Evolutionary conservation across 2,113 vertebrate genomes (phyloP).

Genomic region (Chelonoidis abingdonii): DNA sequence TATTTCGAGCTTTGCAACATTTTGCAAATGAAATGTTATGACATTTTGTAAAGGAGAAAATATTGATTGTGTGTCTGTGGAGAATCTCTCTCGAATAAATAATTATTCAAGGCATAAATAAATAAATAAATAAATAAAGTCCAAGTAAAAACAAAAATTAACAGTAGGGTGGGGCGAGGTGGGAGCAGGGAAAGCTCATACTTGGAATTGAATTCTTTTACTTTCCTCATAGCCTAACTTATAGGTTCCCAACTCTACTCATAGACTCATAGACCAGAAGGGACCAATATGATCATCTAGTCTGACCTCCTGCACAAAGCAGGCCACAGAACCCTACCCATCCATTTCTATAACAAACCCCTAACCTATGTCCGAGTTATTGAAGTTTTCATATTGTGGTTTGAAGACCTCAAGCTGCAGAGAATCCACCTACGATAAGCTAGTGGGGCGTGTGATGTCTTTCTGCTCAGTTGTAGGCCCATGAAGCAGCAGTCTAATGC

Average conservation of each 20-base stretch:
- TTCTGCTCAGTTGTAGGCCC: neutral
- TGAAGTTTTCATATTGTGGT: too few relatives aligned
- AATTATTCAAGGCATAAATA: neutral
- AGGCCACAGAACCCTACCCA: too few relatives aligned
- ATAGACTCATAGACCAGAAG: too few relatives aligned
- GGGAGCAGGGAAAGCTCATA: neutral
- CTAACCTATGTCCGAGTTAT: too few relatives aligned
- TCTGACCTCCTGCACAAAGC: too few relatives aligned
- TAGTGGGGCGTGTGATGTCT: neutral
- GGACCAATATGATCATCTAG: too few relatives aligned
- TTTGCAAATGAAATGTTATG: neutral
- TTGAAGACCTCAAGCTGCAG: too few relatives aligned
- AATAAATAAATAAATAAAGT: neutral
- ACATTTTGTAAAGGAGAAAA: neutral
- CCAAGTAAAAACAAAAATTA: neutral
- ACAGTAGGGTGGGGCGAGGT: neutral
- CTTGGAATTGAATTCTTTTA: neutral
- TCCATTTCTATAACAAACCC: too few relatives aligned
- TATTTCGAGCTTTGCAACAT: neutral
- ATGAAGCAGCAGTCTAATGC: neutral
- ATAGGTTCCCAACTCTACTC: neutral
- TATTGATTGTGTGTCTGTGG: neutral
- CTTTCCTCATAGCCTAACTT: neutral
- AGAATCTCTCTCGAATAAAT: neutral
- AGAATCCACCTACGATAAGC: neutral